Base-by-base conservation (phyloP, 2,888 invertebrate species). In the Ceraclea dissimilis region DNA sequence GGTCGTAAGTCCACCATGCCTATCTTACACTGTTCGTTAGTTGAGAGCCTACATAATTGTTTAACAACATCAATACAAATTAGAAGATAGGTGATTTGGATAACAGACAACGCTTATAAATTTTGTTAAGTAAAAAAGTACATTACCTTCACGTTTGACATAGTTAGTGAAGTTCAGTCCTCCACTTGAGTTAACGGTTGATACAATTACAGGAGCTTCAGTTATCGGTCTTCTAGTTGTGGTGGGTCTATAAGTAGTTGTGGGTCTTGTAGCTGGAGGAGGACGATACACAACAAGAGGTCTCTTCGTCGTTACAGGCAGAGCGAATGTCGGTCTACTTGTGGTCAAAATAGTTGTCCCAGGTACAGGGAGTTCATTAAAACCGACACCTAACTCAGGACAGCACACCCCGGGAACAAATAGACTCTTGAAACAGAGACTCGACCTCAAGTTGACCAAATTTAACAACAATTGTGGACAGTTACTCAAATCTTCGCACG, bases 401-500 rank as follows among this genome's bases (percentile, higher is more conserved):
- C 94, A 94, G 67, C 94, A 94, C 2, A 94, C 93, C 1, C 94
- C 94, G 1, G 94, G 94, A 1, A 91, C 89, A 66, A 93, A 93
- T 1, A 93, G 77, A 61, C 89, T 90, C 73, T 93, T 93, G 67
- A 94, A 94, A 67, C 94, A 94, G 10, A 94, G 76, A 0, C 93
- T 93, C 66, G 92, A 90, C 26, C 93, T 75, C 17, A 94, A 75
- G 68, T 86, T 88, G 13, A 86, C 83, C 51, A 93, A 75, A 70
- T 93, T 90, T 19, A 94, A 71, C 1, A 93, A 73, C 21, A 93
- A 71, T 63, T 91, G 89, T 0, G 93, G 93, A 66, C 93, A 93
- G 66, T 89, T 90, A 65, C 91, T 90, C 17, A 94, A 74, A 68
- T 94, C 93, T 67, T 91, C 88, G 66, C 94, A 94, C 60, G 85